These are phyloP conservation scores for Phalera bucephala DNA, from an alignment of 2,888 invertebrate genomes.

Conservation along the genomic window DNA sequence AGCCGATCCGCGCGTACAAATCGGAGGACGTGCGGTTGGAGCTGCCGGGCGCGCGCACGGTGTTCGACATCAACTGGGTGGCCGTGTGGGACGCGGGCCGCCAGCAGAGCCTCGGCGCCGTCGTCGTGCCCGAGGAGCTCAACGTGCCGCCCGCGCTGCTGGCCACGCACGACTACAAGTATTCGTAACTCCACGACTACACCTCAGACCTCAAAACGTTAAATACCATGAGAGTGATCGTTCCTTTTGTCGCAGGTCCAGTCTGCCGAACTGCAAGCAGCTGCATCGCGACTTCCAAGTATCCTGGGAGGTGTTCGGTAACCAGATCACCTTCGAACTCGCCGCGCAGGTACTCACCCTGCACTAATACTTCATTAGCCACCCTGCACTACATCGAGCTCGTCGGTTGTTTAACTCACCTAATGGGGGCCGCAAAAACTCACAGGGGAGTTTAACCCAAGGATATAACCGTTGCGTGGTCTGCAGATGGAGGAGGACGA, in stretches of 20 bases:
- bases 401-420: not conserved
- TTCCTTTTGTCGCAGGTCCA: conserved; percentile 75
- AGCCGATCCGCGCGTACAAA: conserved; percentile 88
- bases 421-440: too few relatives aligned
- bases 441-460: too few relatives aligned
- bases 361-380: not conserved
- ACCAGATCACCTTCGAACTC: conserved; percentile 92
- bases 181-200: not conserved
- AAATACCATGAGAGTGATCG: too few relatives aligned
- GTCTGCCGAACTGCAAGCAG: conserved; percentile 92
- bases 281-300: conserved; percentile 92
- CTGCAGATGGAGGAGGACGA: conserved; percentile 85
- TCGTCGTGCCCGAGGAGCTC: conserved; percentile 88
- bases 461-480: too few relatives aligned
- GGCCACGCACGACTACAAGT: conserved; percentile 43
- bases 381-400: conserved; percentile 33
- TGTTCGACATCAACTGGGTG: conserved; percentile 93
- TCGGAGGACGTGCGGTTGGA: conserved; percentile 88
- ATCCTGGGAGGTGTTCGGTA: conserved; percentile 96
- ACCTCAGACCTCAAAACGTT: too few relatives aligned
- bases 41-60: conserved; percentile 91
- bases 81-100: conserved; percentile 89
- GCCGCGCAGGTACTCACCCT: conserved; percentile 86
- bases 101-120: conserved; percentile 46
- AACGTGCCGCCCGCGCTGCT: conserved; percentile 93